Percentiles rank a stretch among this genome's conserved stretches.
These are phyloP conservation scores for Gymnocephalus cernua DNA, from an alignment of 2,113 vertebrate genomes.

Conservation along the genomic window DNA sequence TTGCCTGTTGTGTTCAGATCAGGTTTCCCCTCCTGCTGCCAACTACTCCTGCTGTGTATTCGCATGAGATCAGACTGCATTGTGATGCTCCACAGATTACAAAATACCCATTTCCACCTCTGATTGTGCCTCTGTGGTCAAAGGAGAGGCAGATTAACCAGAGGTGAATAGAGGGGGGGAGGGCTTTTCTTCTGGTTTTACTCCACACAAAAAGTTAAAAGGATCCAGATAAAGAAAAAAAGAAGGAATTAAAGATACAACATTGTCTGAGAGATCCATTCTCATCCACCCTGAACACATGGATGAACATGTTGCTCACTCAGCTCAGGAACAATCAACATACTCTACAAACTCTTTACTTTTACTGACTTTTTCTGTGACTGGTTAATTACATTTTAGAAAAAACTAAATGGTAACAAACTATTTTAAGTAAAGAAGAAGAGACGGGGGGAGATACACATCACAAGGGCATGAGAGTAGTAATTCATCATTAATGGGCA, in stretches of 20 bases:
- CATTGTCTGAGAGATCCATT: neutral
- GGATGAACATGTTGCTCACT: neutral
- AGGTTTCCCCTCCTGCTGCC: conserved; percentile 57
- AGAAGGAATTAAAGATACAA: neutral
- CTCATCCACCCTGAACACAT: neutral
- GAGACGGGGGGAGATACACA: neutral
- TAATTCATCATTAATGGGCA: neutral
- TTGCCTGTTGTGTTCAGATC: conserved; percentile 31
- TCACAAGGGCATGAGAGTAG: neutral
- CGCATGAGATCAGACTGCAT: conserved; percentile 72
- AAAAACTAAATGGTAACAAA: neutral
- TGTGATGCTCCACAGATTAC: conserved; percentile 66
- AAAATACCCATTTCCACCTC: conserved; percentile 72
- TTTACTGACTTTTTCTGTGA: neutral
- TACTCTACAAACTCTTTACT: neutral
- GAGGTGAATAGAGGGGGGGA: neutral
- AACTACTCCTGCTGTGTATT: conserved; percentile 64
- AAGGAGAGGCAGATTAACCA: conserved; percentile 23
- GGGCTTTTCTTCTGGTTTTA: neutral
- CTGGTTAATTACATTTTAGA: neutral
- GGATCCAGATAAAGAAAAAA: no score
- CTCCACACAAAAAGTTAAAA: neutral
- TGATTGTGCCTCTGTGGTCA: conserved; percentile 45
- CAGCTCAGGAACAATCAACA: neutral
- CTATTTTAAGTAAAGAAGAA: neutral